These are phyloP conservation scores for Chondrosia reniformis DNA, from an alignment of 37 sponge, comb jelly and placozoan genomes.

Conservation along the genomic window DNA sequence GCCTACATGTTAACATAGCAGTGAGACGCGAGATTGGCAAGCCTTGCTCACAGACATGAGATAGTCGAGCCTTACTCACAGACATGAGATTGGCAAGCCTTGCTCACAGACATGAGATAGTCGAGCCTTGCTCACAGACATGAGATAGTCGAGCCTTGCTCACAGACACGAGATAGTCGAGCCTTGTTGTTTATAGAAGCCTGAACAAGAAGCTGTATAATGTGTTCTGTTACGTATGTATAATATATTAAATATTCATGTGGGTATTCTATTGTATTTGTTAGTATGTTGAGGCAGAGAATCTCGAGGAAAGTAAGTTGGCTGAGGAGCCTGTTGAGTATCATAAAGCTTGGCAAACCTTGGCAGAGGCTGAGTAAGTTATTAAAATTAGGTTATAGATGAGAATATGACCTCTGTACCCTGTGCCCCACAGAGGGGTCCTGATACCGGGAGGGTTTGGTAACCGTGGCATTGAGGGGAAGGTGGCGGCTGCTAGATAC, in stretches of 20 bases:
- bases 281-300: constrained; percentile 77
- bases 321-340: constrained; percentile 65
- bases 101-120: too few relatives aligned
- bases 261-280: background rate
- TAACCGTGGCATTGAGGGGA: constrained; percentile 79
- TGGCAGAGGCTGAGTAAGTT: constrained; percentile 61
- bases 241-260: background rate
- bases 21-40: too few relatives aligned
- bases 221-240: constrained; percentile 1
- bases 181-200: too few relatives aligned
- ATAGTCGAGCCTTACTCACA: too few relatives aligned
- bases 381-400: background rate
- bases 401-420: background rate
- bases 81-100: too few relatives aligned
- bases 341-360: constrained; percentile 77
- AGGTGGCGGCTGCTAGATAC: constrained; percentile 72
- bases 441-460: constrained; percentile 95
- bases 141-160: too few relatives aligned
- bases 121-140: too few relatives aligned
- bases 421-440: constrained; percentile 43
- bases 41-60: too few relatives aligned
- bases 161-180: too few relatives aligned
- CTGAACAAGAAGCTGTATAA: too few relatives aligned
- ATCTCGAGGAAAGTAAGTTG: constrained; percentile 58
- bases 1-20: too few relatives aligned